Evolutionary conservation across 2,888 invertebrate genomes (phyloP).

Genomic region (Clanis bilineata): DNA sequence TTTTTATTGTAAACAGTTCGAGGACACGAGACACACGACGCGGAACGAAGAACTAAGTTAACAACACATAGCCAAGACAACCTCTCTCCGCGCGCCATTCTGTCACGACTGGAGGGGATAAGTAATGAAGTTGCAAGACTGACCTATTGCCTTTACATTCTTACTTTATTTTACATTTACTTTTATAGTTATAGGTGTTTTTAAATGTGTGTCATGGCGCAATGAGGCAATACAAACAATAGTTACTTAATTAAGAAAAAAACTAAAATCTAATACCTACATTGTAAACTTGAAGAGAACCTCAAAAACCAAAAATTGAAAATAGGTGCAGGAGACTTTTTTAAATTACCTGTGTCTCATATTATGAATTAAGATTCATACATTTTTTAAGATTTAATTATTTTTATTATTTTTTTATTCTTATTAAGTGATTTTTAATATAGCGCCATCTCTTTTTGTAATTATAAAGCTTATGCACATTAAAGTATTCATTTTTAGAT

Average conservation of each 20-base stretch:
- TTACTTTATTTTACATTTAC: conserved; percentile 20
- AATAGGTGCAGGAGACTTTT: too few species aligned
- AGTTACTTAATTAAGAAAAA: background rate
- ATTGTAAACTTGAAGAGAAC: too few species aligned
- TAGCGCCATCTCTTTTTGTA: too few species aligned
- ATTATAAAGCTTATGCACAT: too few species aligned
- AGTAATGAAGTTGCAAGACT: conserved; percentile 61
- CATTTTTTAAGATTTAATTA: too few species aligned
- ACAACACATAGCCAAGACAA: conserved; percentile 48
- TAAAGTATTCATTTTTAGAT: too few species aligned
- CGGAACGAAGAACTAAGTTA: conserved; percentile 44
- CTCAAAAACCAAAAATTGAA: too few species aligned
- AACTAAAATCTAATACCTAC: background rate
- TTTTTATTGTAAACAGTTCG: conserved; percentile 45
- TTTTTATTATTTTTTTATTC: too few species aligned
- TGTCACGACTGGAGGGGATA: conserved; percentile 66
- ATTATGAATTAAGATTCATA: too few species aligned
- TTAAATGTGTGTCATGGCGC: conserved; percentile 8
- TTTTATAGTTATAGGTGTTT: conserved; percentile 6
- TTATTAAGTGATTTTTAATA: too few species aligned
- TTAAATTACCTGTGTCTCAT: too few species aligned
- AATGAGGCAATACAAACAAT: background rate
- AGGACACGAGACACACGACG: conserved; percentile 69
- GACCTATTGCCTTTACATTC: conserved; percentile 29
- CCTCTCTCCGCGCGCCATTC: conserved; percentile 72